These are phyloP conservation scores for Lycodopsis pacificus DNA, from an alignment of 2,797 vertebrate species.

Conservation along the genomic window DNA sequence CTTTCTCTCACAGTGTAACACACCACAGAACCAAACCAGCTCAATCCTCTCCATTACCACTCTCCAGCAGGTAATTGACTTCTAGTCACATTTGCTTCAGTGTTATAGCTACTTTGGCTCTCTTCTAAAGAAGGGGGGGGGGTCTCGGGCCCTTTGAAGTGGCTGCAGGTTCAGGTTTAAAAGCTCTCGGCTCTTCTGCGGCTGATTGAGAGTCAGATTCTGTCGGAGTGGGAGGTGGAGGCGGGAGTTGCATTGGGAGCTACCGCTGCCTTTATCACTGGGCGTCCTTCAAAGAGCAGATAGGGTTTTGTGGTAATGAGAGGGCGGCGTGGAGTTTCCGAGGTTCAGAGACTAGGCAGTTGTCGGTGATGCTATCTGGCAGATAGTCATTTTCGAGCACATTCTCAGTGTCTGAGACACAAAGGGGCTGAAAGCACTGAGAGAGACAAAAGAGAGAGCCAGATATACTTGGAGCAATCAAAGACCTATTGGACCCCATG, in stretches of 20 bases:
- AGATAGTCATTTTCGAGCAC: conserved; percentile 46
- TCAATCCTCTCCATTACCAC: conserved; percentile 71
- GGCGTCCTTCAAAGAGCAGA: conserved; percentile 60
- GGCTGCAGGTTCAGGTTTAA: conserved; percentile 55
- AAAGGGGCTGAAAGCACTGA: conserved; percentile 28
- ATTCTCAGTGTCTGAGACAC: conserved; percentile 44
- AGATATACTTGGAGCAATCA: conserved; percentile 49
- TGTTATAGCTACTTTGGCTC: conserved; percentile 59
- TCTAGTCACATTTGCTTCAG: conserved; percentile 73
- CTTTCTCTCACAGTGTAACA: conserved; percentile 21
- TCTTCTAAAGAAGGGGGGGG: conserved; percentile 43
- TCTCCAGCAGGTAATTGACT: conserved; percentile 75
- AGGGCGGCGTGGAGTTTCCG: conserved; percentile 26
- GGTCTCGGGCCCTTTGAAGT: conserved; percentile 41
- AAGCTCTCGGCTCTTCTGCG: conserved; percentile 45
- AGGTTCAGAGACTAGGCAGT: conserved; percentile 33
- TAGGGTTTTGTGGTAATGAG: conserved; percentile 64
- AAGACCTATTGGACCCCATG: conserved; percentile 56
- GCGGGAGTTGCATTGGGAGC: conserved; percentile 27
- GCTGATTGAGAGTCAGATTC: conserved; percentile 66
- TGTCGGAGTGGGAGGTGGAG: conserved; percentile 46
- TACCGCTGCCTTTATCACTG: conserved; percentile 44
- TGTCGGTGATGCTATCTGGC: conserved; percentile 36
- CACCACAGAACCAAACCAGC: conserved; percentile 19
- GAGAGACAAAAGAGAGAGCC: conserved; percentile 16